phyloP scores from a whole-genome alignment of 2,797 vertebrate species.

The Macropus fuliginosus region DNA sequence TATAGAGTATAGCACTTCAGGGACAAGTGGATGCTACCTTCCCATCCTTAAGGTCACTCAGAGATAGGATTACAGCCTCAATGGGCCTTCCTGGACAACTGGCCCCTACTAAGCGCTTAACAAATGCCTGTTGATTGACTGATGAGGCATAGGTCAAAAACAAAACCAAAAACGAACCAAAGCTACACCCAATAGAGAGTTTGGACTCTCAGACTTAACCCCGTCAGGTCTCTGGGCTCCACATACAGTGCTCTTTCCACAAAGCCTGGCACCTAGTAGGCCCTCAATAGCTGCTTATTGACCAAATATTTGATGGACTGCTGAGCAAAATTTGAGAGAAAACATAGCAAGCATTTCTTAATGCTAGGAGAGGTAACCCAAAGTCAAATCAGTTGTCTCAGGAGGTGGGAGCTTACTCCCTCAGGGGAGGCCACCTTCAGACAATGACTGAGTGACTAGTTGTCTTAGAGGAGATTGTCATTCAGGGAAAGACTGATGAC shows the following conservation, averaged over 20 bases:
- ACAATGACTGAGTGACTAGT: neutral
- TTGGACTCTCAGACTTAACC: neutral
- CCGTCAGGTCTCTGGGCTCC: neutral
- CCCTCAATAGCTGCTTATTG: neutral
- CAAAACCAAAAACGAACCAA: neutral
- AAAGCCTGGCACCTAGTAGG: neutral
- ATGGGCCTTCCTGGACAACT: neutral
- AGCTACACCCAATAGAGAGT: neutral
- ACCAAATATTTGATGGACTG: neutral
- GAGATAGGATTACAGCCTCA: conserved; percentile 30
- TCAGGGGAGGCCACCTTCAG: neutral
- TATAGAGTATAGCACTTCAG: conserved; percentile 77
- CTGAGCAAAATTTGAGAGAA: neutral
- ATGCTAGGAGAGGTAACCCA: neutral
- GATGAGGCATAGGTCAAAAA: neutral
- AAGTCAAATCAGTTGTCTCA: neutral
- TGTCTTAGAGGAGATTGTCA: neutral
- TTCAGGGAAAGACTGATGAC: neutral
- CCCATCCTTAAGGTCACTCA: conserved; percentile 52
- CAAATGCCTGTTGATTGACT: neutral
- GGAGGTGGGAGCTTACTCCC: neutral
- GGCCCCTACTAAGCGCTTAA: neutral
- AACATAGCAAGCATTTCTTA: neutral
- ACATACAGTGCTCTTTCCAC: neutral
- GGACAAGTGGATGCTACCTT: conserved; percentile 71